Conservation (phyloP, 2,888 invertebrate species). For the Metellina segmentata region DNA sequence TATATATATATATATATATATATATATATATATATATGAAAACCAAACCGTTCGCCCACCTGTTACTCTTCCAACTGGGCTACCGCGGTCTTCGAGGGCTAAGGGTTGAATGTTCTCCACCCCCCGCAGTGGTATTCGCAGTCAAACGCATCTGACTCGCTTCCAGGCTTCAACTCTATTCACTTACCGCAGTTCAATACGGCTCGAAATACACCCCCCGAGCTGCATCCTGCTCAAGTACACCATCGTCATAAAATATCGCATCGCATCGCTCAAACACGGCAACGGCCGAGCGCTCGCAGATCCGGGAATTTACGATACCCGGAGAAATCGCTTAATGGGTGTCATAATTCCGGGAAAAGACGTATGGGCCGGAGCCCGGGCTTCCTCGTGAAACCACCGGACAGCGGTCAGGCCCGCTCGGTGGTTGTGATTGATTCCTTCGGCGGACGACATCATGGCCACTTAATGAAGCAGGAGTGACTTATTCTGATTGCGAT, state of each 20-base stretch:
- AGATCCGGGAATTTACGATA: slow-evolving; percentile 44
- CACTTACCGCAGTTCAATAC: background rate
- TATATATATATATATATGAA: too few species aligned
- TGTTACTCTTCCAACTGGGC: too few species aligned
- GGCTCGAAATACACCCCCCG: background rate
- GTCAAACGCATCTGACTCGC: background rate
- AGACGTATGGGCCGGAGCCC: slow-evolving; percentile 36
- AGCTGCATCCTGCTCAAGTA: background rate
- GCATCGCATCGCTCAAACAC: background rate
- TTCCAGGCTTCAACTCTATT: background rate
- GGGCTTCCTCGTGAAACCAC: background rate
- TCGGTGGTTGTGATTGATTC: slow-evolving; percentile 42
- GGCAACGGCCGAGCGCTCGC: background rate
- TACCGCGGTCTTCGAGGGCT: too few species aligned
- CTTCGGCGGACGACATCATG: slow-evolving; percentile 2
- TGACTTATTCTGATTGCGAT: slow-evolving; percentile 46
- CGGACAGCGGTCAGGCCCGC: background rate
- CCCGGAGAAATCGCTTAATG: slow-evolving; percentile 40
- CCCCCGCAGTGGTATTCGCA: background rate
- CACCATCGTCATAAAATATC: background rate
- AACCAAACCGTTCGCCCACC: too few species aligned
- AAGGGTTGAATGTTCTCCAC: too few species aligned
- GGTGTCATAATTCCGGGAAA: slow-evolving; percentile 31
- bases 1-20: too few species aligned
- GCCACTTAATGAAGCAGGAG: slow-evolving; percentile 50